Evolutionary conservation across 2,113 vertebrate genomes (phyloP).

Genomic region (Pao palembangensis): DNA sequence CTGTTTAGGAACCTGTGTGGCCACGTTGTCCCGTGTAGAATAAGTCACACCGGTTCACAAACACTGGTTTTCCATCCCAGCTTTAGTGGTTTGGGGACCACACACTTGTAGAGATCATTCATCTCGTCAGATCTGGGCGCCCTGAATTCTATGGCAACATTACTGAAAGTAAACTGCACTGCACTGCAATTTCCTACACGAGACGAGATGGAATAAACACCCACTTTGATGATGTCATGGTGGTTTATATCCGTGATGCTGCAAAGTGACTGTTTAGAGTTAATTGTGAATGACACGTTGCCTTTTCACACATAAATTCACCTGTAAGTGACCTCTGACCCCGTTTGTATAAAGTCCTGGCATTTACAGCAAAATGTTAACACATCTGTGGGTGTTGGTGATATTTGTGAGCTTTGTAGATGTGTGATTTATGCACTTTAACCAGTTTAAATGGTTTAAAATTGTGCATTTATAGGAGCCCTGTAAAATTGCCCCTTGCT

Average conservation of each 20-base stretch:
- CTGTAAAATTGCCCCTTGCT: neutral
- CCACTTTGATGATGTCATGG: neutral
- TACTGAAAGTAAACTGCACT: neutral
- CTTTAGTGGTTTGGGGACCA: constrained; percentile 29
- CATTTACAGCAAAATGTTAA: too few species aligned
- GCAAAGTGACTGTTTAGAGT: neutral
- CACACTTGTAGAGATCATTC: constrained; percentile 11
- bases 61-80: neutral
- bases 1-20: constrained; percentile 6
- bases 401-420: too few species aligned
- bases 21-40: neutral
- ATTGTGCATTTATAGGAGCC: neutral
- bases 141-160: neutral
- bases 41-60: neutral
- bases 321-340: neutral
- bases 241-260: neutral
- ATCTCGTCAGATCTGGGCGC: constrained; percentile 1
- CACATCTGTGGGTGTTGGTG: too few species aligned
- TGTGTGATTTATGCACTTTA: too few species aligned
- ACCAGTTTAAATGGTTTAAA: neutral
- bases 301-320: neutral
- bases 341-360: neutral
- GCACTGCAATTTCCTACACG: neutral
- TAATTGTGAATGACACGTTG: neutral
- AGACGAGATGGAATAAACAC: constrained; percentile 4